phyloP scores from a whole-genome alignment of 1,140 invertebrate species.

The Zaprionus capensis region DNA sequence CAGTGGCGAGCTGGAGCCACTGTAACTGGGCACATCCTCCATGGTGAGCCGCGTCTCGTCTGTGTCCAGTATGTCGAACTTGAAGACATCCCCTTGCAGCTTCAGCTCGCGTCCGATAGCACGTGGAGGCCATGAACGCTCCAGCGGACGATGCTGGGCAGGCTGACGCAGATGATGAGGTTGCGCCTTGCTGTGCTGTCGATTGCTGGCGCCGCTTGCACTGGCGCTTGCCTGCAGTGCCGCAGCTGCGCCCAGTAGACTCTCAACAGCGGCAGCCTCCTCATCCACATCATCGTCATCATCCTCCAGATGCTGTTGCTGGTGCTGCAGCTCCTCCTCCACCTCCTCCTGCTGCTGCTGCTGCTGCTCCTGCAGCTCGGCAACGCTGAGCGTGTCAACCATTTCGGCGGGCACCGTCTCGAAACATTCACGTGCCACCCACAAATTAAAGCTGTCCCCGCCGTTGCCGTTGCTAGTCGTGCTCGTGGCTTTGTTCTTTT shows the following conservation, averaged over 20 bases:
- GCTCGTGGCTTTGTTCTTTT: slow-evolving; percentile 52
- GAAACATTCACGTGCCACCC: slow-evolving; percentile 81
- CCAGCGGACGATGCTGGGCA: slow-evolving; percentile 86
- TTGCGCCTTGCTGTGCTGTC: slow-evolving; percentile 59
- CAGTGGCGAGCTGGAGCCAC: slow-evolving; percentile 64
- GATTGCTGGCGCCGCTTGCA: slow-evolving; percentile 38
- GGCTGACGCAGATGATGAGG: slow-evolving; percentile 75
- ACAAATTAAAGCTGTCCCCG: slow-evolving; percentile 73
- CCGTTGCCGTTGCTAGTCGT: slow-evolving; percentile 52
- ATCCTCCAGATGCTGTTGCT: slow-evolving; percentile 45
- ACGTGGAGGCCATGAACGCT: slow-evolving; percentile 86
- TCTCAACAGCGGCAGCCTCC: slow-evolving; percentile 77
- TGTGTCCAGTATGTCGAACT: slow-evolving; percentile 90
- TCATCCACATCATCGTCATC: slow-evolving; percentile 69
- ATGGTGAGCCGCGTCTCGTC: slow-evolving; percentile 84
- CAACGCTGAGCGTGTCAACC: slow-evolving; percentile 64
- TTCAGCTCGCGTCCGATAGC: slow-evolving; percentile 67
- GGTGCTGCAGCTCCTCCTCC: slow-evolving; percentile 27
- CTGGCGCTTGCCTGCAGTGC: slow-evolving; percentile 57
- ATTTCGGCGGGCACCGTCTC: slow-evolving; percentile 80
- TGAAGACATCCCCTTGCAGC: slow-evolving; percentile 88
- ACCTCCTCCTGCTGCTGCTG: slow-evolving; percentile 42
- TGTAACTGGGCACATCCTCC: slow-evolving; percentile 38
- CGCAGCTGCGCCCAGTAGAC: slow-evolving; percentile 71
- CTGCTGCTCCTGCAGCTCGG: slow-evolving; percentile 66